Percentiles rank a stretch among this genome's conserved stretches.
Evolutionary conservation across 2,888 invertebrate species (phyloP).

Genomic region (Nemurella pictetii): DNA sequence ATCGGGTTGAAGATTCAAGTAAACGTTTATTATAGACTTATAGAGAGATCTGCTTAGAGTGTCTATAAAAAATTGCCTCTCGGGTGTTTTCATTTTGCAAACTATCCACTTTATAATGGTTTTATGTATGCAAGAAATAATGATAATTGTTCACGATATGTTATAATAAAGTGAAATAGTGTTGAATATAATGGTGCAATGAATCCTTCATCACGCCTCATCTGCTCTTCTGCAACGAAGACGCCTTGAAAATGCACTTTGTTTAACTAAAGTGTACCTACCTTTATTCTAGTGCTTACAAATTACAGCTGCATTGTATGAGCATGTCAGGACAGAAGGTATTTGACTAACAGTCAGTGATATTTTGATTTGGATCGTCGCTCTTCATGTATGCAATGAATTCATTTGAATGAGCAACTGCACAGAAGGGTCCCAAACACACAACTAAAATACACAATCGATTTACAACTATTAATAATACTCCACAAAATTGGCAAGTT

Average conservation of each 20-base stretch:
- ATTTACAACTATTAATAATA: too few relatives aligned
- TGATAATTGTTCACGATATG: background rate
- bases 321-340: background rate
- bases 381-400: too few relatives aligned
- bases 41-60: background rate
- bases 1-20: background rate
- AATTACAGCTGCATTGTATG: background rate
- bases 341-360: too few relatives aligned
- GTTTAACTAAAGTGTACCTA: background rate
- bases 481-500: too few relatives aligned
- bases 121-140: background rate
- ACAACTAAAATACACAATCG: too few relatives aligned
- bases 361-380: background rate
- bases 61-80: background rate
- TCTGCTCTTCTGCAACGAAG: background rate
- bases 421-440: too few relatives aligned
- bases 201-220: background rate
- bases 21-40: too few relatives aligned
- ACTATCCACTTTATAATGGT: background rate
- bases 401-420: too few relatives aligned
- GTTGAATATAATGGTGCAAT: background rate
- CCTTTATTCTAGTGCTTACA: too few relatives aligned
- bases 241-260: background rate
- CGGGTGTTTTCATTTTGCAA: background rate
- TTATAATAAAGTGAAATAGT: background rate